Conservation (phyloP, 92 coral and sea anemone genomes). For the Palythoa heliodiscus region DNA sequence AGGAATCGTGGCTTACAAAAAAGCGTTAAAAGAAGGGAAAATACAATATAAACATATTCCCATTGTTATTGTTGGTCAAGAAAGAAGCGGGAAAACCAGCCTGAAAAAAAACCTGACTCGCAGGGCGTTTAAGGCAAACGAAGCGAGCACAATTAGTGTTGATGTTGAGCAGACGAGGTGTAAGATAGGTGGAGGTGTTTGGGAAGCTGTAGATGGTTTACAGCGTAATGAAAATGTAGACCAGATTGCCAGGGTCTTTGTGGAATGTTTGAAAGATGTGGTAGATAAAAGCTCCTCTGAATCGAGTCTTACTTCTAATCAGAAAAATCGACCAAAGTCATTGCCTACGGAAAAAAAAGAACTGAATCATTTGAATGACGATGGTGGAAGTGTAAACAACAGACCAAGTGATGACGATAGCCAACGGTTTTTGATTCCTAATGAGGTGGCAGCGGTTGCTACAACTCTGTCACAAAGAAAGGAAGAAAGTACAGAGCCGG, state of each 20-base stretch:
- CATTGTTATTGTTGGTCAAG: slow-evolving; percentile 32
- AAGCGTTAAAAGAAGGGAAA: slow-evolving; percentile 23
- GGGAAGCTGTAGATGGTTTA: not conserved
- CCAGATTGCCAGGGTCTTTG: not conserved
- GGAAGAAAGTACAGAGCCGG: not conserved
- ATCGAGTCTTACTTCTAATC: not conserved
- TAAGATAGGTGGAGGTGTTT: not conserved
- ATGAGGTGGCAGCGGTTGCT: slow-evolving; percentile 11
- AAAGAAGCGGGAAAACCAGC: slow-evolving; percentile 28
- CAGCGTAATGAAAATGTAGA: not conserved
- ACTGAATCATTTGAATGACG: not conserved
- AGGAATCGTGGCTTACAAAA: slow-evolving; percentile 17
- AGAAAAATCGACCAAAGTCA: not conserved
- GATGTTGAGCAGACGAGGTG: slow-evolving; percentile 5
- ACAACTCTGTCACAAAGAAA: not conserved
- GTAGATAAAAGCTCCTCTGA: not conserved
- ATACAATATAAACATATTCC: slow-evolving; percentile 20
- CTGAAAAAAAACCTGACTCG: slow-evolving; percentile 19
- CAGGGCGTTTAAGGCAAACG: not conserved
- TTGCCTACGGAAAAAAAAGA: not conserved
- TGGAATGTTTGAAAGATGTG: not conserved
- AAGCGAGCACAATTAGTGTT: slow-evolving; percentile 19
- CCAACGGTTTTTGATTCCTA: not conserved
- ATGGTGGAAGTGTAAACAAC: too few species aligned
- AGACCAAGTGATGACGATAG: not conserved